phyloP scores from a whole-genome alignment of 2,888 invertebrate species.

The Onchidella celtica region DNA sequence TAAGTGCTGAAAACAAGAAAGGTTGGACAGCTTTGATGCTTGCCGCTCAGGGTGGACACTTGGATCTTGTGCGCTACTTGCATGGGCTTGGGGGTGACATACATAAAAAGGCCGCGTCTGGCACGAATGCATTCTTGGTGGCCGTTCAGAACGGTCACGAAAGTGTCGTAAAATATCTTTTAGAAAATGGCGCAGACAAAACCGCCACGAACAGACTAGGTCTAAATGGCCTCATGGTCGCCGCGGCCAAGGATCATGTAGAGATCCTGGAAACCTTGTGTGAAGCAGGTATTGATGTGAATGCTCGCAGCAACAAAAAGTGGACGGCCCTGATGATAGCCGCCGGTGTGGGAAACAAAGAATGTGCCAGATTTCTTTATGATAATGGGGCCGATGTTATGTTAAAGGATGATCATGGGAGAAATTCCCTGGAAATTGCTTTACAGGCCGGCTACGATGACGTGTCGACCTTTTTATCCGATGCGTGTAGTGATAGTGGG shows the following conservation, averaged over 20 bases:
- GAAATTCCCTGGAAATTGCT: background rate
- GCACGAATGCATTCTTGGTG: conserved; percentile 18
- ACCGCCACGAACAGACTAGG: background rate
- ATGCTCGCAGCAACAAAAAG: background rate
- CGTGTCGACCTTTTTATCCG: background rate
- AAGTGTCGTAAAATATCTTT: background rate
- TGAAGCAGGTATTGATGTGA: background rate
- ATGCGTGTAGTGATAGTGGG: background rate
- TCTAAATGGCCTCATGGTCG: background rate
- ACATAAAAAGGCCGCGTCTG: background rate
- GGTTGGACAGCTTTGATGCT: conserved; percentile 33
- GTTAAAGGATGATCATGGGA: background rate
- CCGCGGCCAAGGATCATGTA: background rate
- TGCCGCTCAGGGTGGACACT: conserved; percentile 3
- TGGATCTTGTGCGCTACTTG: background rate
- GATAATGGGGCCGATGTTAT: background rate
- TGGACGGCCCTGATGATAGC: conserved; percentile 14
- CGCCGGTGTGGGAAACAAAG: background rate
- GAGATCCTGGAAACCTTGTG: background rate
- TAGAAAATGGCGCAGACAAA: background rate
- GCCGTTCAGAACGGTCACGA: conserved; percentile 4
- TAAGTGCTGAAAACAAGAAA: background rate
- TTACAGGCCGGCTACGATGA: too few species aligned
- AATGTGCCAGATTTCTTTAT: background rate
- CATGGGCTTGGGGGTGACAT: background rate